phyloP scores from a whole-genome alignment of 2,797 vertebrate genomes.

The Ctenopoma kingsleyae region DNA sequence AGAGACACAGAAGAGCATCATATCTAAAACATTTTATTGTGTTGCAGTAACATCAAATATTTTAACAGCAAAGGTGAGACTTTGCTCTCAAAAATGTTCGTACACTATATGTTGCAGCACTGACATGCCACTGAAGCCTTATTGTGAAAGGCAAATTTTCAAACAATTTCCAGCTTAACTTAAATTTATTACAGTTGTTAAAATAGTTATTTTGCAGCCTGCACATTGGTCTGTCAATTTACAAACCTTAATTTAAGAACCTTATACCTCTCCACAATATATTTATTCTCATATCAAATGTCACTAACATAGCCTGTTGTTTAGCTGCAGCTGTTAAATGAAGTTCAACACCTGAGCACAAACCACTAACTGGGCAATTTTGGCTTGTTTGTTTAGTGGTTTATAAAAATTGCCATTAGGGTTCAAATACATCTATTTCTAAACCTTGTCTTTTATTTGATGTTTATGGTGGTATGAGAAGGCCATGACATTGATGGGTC shows the following conservation, averaged over 20 bases:
- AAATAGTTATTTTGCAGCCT: constrained; percentile 48
- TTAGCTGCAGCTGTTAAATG: constrained; percentile 32
- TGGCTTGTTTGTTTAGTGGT: constrained; percentile 28
- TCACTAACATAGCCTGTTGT: constrained; percentile 25
- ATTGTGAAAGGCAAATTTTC: constrained; percentile 15
- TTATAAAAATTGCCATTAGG: constrained; percentile 55
- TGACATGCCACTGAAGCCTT: background rate
- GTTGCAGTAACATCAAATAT: constrained; percentile 35
- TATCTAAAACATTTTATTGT: constrained; percentile 8
- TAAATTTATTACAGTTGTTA: constrained; percentile 55
- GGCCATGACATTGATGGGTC: constrained; percentile 78
- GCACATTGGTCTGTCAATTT: constrained; percentile 35
- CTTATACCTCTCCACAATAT: constrained; percentile 39
- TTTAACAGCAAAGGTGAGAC: background rate
- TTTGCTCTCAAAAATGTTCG: background rate
- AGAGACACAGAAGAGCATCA: constrained; percentile 31
- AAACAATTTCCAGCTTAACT: constrained; percentile 8
- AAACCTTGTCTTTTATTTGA: constrained; percentile 53
- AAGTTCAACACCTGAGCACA: constrained; percentile 38
- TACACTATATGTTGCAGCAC: background rate
- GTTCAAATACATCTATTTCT: constrained; percentile 42
- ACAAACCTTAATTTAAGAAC: constrained; percentile 44
- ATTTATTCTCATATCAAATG: constrained; percentile 59
- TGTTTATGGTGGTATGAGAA: constrained; percentile 74
- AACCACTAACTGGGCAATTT: constrained; percentile 18